Evolutionary conservation across 2,888 invertebrate species (phyloP), one percentile per base, ranked within the genome.

Genomic region (Plagodis pulveraria): DNA sequence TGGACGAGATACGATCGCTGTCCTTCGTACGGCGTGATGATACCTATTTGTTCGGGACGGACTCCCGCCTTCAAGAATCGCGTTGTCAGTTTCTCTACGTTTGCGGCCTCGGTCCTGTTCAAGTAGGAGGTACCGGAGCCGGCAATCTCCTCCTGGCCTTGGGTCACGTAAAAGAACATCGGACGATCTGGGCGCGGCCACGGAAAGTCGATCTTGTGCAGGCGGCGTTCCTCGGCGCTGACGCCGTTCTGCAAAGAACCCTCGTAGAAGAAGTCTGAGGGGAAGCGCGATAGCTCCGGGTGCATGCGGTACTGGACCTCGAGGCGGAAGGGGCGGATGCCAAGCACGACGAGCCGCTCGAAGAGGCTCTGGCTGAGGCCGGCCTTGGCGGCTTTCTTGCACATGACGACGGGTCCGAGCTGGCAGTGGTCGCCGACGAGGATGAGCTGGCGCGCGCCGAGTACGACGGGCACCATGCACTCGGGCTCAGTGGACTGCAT

Each of bases 231-330:
- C 77, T 98, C 99, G 2, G 99, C 97, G 72, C 99, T 98, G 0
- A 99, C 99, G 1, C 99, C 99, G 85, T 99, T 99, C 84, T 99
- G 99, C 50, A 99, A 94, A 5, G 98, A 98, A 0, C 99, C 99
- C 83, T 99, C 99, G 80, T 99, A 99, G 90, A 99, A 99, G 91
- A 99, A 99, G 87, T 99, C 99, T 0, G 99, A 99, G 0, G 99
- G 99, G 84, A 99, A 99, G 58, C 98, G 96, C 0, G 98, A 98
- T 7, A 99, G 93, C 77, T 98, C 98, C 0, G 99, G 99, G 81
- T 99, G 99, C 99, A 99, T 99, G 51, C 99, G 96, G 85, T 99
- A 99, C 81, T 99, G 99, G 0, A 98, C 98, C 85, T 99, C 99
- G 43, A 99, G 94, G 0, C 99, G 95, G 87, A 99, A 98, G 0